These are phyloP conservation scores for Trididemnum miniatum DNA, from an alignment of 23 tunicate species.

Conservation along the genomic window DNA sequence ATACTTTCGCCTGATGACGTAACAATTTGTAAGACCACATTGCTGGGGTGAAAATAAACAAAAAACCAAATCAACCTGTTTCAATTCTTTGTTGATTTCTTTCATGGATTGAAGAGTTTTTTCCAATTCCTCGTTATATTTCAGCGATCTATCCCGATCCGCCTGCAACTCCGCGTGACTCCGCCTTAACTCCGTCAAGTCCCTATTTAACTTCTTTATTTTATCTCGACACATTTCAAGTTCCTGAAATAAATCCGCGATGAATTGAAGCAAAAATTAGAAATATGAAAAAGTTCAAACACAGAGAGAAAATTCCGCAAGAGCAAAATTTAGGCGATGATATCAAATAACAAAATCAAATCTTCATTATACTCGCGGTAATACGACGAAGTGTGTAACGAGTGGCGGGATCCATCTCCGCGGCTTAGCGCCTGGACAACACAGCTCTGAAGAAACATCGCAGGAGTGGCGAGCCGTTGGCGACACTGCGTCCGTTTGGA, in stretches of 20 bases:
- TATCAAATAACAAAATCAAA: background rate
- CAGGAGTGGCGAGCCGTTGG: no score
- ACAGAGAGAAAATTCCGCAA: background rate
- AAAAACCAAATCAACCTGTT: slow-evolving; percentile 32
- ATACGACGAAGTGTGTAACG: no score
- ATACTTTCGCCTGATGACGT: slow-evolving; percentile 59
- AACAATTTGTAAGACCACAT: no score
- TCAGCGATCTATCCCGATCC: slow-evolving; percentile 58
- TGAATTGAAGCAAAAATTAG: no score
- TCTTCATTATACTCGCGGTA: no score
- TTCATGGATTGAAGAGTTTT: slow-evolving; percentile 67
- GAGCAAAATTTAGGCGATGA: background rate
- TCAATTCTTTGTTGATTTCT: slow-evolving; percentile 63
- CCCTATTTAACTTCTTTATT: slow-evolving; percentile 43
- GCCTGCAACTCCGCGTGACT: slow-evolving; percentile 49
- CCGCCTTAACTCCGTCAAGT: slow-evolving; percentile 50
- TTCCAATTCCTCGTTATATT: slow-evolving; percentile 70
- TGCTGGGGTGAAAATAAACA: no score
- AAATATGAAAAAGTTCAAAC: no score
- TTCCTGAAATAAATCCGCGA: no score
- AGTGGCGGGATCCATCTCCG: no score
- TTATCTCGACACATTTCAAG: slow-evolving; percentile 52
- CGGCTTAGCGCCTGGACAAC: no score
- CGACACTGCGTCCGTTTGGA: no score
- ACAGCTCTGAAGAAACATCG: no score